Base-by-base conservation (phyloP, 2,888 invertebrate species). In the Drosophila phalerata region DNA sequence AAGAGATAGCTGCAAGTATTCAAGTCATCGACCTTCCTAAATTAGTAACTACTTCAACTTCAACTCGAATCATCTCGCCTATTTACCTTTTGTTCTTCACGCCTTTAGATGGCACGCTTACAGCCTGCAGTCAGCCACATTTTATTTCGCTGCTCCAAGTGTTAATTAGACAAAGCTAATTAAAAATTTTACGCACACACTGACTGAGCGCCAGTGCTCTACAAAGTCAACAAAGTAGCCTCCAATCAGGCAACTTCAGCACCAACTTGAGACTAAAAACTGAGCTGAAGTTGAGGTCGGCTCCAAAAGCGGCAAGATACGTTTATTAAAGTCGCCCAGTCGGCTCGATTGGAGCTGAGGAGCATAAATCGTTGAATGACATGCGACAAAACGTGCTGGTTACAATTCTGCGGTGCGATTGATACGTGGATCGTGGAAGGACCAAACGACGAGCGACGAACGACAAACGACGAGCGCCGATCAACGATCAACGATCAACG, bases 311-410 rank as follows among this genome's bases (percentile, higher is more conserved):
- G 85, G 85, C 69, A 70, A 85, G 79, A 80, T 72, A 83, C 85
- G 80, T 88, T 85, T 85, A 83, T 83, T 88, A 83, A 88, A 85
- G 84, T 83, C 83, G 71, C 66, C 81, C 32, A 34, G 28, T 43
- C 73, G 77, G 67, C 63, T 52, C 77, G 70, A 65, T 42, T 63
- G 56, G 56, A 47, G 53, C 43, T 38, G 63, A 43, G 68, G 67
- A 70, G 86, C 86, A 86, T 86, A 86, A 86, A 86, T 86, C 86
- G 89, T 88, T 77, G 85, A 86, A 78, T 90, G 90, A 90, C 90
- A 90, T 89, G 90, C 90, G 90, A 90, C 90, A 90, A 90, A 90
- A 85, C 81, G 81, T 72, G 89, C 79, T 79, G 80, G 73, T 74
- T 83, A 68, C 81, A 88, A 77, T 86, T 60, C 68, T 73, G 88